Base-by-base conservation (phyloP, 64 coral and sea anemone species). In the Platygyra sinensis region DNA sequence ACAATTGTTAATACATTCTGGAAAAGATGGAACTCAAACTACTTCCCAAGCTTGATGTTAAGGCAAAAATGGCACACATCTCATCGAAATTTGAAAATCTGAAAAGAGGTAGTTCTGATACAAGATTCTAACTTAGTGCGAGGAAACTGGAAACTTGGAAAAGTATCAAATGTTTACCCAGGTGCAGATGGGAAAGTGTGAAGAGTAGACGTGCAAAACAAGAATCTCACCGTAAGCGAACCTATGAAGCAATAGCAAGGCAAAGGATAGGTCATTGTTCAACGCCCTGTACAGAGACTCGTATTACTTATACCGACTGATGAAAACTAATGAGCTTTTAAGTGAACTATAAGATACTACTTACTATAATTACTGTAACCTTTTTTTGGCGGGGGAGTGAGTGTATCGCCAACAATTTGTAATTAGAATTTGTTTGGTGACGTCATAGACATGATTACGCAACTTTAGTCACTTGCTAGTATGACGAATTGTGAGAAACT, bases 101-200 rank as follows among this genome's bases (percentile, higher is more conserved):
- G 73, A n/a, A n/a, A n/a, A 22, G 82, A 72, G 29, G 32, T 92
- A n/a, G 82, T 92, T 18, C 16, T 90, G 36, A 90, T 90, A 19
- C 87, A 89, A 89, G 74, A 89, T 13, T 51, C 64, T 22, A 88
- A 88, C 50, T 52, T 52, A 31, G 25, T 75, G 22, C 24, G 71
- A 74, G 52, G 86, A 8, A 69, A 89, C 4, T 89, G 74, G 77
- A 72, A 61, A 28, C 89, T 89, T 67, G 78, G 63, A 11, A 72
- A 5, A 72, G 64, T 90, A 15, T 81, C 67, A 12, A 39, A 82
- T 20, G 60, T 19, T 17, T 28, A 30, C 12, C 64, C 77, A 33
- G 89, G 30, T 5, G 33, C 8, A n/a, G 89, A 90, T 61, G 77
- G 77, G 14, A 79, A 78, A 73, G 89, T 82, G 0, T 16, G 89